These are phyloP conservation scores for Theonella swinhoei DNA, from an alignment of 37 sponge, comb jelly and placozoan genomes.

Conservation along the genomic window DNA sequence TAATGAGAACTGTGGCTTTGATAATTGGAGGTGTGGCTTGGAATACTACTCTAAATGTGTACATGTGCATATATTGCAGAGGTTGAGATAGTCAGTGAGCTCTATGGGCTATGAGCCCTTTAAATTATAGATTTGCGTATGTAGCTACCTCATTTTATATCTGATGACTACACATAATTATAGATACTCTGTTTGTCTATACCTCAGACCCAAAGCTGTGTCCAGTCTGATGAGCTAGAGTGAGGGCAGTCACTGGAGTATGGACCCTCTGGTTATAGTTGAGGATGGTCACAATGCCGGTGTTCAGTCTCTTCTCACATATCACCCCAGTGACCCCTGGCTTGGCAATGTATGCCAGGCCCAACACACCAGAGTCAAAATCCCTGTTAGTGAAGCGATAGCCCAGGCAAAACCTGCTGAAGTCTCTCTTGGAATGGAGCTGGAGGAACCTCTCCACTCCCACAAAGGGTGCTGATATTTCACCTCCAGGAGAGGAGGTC, in stretches of 20 bases:
- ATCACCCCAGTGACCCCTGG: constrained; percentile 52
- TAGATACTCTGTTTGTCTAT: background rate
- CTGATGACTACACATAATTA: background rate
- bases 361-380: constrained; percentile 90
- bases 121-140: too few species aligned
- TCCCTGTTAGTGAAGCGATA: constrained; percentile 89
- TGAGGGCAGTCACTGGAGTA: constrained; percentile 56
- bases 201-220: constrained; percentile 95
- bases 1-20: background rate
- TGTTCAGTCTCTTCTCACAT: constrained; percentile 66
- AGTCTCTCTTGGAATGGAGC: constrained; percentile 60
- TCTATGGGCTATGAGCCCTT: too few species aligned
- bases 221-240: constrained; percentile 94
- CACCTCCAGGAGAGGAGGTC: constrained; percentile 1
- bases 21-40: background rate
- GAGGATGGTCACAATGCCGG: constrained; percentile 85
- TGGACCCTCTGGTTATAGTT: constrained; percentile 77
- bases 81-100: too few species aligned
- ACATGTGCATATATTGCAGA: background rate
- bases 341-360: constrained; percentile 84
- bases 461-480: constrained; percentile 35
- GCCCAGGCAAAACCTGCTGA: constrained; percentile 69
- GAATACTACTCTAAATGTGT: background rate
- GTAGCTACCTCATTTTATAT: too few species aligned
- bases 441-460: constrained; percentile 84